phyloP scores from a whole-genome alignment of 1,140 invertebrate genomes.

The Teleogryllus occipitalis region DNA sequence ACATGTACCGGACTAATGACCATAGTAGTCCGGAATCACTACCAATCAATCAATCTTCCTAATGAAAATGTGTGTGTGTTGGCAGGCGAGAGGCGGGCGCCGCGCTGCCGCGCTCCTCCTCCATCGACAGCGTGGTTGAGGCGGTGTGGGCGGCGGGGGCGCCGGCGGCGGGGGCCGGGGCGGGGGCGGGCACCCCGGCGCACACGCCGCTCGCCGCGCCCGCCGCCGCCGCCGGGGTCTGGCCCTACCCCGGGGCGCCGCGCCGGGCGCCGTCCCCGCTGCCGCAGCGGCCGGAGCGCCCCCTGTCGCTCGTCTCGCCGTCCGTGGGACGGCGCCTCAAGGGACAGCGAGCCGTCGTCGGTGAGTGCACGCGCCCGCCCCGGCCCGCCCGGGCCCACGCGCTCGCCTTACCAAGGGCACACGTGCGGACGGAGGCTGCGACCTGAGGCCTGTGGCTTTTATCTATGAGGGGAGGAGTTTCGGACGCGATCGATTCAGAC shows the following conservation, averaged over 20 bases:
- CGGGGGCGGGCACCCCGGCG: constrained; percentile 23
- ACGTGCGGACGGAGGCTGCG: no score
- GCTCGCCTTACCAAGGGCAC: no score
- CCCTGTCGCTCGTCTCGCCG: constrained; percentile 58
- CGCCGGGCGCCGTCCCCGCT: constrained; percentile 31
- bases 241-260: constrained; percentile 44
- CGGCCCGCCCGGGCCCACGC: no score
- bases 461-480: no score
- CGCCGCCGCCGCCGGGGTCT: constrained; percentile 34
- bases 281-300: constrained; percentile 36
- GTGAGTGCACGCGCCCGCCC: constrained; percentile 49
- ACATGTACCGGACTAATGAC: no score
- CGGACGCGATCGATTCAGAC: no score
- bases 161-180: constrained; percentile 27
- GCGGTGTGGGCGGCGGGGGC: constrained; percentile 28
- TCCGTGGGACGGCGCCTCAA: constrained; percentile 62
- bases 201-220: constrained; percentile 29
- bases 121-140: constrained; percentile 55
- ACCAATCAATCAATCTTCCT: no score
- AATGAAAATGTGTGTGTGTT: no score
- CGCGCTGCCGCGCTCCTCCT: constrained; percentile 60
- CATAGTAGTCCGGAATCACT: no score
- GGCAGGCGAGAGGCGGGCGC: constrained; percentile 10
- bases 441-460: no score
- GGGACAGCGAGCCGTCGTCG: constrained; percentile 57